These are phyloP conservation scores for Machimus rusticus DNA, from an alignment of 2,888 invertebrate species.

Conservation along the genomic window DNA sequence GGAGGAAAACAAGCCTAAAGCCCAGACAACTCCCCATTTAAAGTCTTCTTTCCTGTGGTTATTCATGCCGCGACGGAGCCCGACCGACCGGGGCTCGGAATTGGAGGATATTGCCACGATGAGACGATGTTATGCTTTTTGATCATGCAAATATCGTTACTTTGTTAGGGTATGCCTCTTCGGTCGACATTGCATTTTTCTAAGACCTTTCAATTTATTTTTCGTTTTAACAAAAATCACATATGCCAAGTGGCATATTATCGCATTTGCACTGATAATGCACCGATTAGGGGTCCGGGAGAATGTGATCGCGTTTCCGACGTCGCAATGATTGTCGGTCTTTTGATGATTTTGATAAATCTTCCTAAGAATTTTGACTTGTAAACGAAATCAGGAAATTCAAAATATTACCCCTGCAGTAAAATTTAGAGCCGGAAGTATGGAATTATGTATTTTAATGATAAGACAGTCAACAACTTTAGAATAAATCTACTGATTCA, in stretches of 20 bases:
- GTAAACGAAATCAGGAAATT: neutral
- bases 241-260: neutral
- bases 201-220: neutral
- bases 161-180: neutral
- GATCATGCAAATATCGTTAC: conserved; percentile 15
- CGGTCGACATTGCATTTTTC: neutral
- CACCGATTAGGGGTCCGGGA: neutral
- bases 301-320: neutral
- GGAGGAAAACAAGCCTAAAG: conserved; percentile 32
- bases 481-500: neutral
- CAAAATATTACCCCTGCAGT: neutral
- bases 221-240: neutral
- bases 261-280: neutral
- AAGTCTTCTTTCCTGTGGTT: conserved; percentile 35
- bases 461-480: neutral
- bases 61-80: neutral
- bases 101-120: neutral
- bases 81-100: neutral
- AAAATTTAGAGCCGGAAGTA: neutral
- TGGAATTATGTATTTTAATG: neutral
- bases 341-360: neutral
- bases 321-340: neutral
- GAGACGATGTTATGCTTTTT: conserved; percentile 1
- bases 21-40: conserved; percentile 31
- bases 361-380: neutral